Conservation (phyloP, 2,797 vertebrate species). For the Chaetophractus vellerosus region DNA sequence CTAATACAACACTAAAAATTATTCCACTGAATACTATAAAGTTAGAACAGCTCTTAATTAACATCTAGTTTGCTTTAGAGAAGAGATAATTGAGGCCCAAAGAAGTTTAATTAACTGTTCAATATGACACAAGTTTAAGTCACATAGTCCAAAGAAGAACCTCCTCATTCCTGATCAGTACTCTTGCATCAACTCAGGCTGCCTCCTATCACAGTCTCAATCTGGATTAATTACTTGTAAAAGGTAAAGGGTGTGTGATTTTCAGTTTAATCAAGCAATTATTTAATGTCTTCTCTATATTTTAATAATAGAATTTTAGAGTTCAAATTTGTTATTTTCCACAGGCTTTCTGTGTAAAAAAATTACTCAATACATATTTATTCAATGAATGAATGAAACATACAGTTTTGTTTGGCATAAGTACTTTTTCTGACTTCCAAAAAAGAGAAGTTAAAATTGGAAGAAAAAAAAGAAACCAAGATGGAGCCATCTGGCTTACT, state of each 20-base stretch:
- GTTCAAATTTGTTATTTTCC: slow-evolving; percentile 17
- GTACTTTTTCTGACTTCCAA: slow-evolving; percentile 49
- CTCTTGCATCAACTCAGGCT: not conserved
- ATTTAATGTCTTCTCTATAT: not conserved
- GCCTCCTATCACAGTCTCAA: not conserved
- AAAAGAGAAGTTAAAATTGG: slow-evolving; percentile 11
- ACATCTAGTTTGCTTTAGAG: not conserved
- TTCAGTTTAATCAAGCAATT: not conserved
- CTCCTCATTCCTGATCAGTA: not conserved
- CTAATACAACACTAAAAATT: not conserved
- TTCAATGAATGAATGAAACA: slow-evolving; percentile 50
- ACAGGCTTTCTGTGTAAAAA: not conserved
- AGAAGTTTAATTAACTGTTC: not conserved
- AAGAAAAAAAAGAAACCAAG: not conserved
- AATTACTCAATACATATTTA: slow-evolving; percentile 21
- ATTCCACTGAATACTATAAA: not conserved
- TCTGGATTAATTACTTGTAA: not conserved
- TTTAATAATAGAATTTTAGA: slow-evolving; percentile 2
- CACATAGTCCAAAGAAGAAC: not conserved
- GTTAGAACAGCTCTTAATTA: not conserved
- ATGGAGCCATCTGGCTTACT: not conserved
- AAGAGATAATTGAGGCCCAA: not conserved
- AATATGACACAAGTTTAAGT: not conserved
- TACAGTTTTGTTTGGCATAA: slow-evolving; percentile 38
- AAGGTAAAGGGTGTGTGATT: not conserved